These are phyloP conservation scores for Strix aluco DNA, from an alignment of 2,113 vertebrate genomes.

Conservation along the genomic window DNA sequence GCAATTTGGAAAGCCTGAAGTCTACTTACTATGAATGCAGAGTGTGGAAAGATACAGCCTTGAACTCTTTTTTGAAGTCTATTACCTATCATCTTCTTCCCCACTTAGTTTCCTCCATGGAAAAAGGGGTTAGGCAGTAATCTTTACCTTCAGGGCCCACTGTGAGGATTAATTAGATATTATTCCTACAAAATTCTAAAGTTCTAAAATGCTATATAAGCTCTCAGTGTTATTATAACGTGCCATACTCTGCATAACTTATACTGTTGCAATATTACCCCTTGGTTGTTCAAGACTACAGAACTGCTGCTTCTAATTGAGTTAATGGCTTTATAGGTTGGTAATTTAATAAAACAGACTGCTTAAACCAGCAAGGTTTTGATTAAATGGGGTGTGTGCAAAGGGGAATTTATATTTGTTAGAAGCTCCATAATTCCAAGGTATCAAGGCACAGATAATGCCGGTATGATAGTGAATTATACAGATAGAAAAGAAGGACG, in stretches of 20 bases:
- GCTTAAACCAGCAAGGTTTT: conserved; percentile 69
- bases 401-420: conserved; percentile 59
- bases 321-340: conserved; percentile 67
- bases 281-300: conserved; percentile 52
- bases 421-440: conserved; percentile 11
- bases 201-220: conserved; percentile 48
- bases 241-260: conserved; percentile 9
- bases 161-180: conserved; percentile 35
- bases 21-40: neutral
- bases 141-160: conserved; percentile 8
- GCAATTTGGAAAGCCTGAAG: neutral
- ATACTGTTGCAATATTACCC: conserved; percentile 12
- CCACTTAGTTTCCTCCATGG: neutral
- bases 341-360: conserved; percentile 71
- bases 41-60: neutral
- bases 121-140: conserved; percentile 20
- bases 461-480: neutral
- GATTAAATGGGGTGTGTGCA: conserved; percentile 63
- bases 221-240: conserved; percentile 29
- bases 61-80: neutral
- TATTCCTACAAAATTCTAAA: conserved; percentile 6
- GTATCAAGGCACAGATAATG: conserved; percentile 18
- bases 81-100: neutral
- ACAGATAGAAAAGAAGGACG: neutral
- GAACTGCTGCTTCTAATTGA: conserved; percentile 65